Conservation (phyloP, 2,113 vertebrate genomes). For the Pteropus alecto region DNA sequence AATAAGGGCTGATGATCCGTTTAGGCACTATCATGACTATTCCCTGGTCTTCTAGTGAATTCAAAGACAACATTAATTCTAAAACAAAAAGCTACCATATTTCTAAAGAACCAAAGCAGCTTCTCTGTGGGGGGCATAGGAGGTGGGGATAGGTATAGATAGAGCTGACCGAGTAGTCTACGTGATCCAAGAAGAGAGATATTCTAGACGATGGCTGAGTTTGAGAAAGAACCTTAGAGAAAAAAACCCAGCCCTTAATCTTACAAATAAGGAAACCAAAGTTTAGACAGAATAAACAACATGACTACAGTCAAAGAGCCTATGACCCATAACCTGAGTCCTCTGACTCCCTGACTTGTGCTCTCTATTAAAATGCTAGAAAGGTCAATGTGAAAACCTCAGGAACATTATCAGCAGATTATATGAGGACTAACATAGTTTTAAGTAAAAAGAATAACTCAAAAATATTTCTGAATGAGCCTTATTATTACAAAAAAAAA, state of each 20-base stretch:
- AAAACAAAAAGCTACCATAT: neutral
- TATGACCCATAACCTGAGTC: neutral
- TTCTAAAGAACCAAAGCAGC: neutral
- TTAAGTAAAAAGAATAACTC: neutral
- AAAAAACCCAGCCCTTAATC: neutral
- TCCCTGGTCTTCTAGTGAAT: neutral
- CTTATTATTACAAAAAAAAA: neutral
- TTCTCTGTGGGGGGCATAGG: neutral
- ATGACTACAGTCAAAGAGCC: neutral
- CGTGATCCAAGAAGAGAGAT: neutral
- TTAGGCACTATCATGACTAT: neutral
- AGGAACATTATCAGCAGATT: neutral
- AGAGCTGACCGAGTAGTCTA: neutral
- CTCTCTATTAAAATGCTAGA: neutral
- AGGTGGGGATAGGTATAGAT: neutral
- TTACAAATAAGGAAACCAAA: neutral
- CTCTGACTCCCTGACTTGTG: neutral
- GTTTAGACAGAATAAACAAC: neutral
- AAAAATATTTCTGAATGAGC: neutral
- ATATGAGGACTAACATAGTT: neutral
- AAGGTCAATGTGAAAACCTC: neutral
- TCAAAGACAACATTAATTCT: neutral
- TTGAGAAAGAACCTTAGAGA: neutral
- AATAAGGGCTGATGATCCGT: neutral
- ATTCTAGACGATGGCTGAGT: neutral